These are phyloP conservation scores for Brachyhypopomus gauderio DNA, from an alignment of 2,113 vertebrate species.

Conservation along the genomic window DNA sequence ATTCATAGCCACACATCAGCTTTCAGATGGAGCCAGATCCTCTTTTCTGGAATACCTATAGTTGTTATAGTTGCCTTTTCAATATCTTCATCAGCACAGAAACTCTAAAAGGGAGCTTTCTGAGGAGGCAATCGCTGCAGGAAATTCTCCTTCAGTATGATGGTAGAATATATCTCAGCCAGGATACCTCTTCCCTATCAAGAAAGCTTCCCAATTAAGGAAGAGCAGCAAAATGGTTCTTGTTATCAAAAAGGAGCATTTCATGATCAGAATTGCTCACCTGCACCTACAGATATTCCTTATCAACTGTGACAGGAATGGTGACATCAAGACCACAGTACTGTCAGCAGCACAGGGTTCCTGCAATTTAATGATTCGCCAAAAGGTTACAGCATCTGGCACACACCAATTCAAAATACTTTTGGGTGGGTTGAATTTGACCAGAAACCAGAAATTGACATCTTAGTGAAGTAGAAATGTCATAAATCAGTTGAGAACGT, in stretches of 20 bases:
- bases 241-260: background rate
- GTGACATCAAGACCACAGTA: background rate
- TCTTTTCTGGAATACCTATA: background rate
- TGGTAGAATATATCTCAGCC: background rate
- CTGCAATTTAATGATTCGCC: no score
- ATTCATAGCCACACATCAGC: background rate
- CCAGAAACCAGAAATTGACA: background rate
- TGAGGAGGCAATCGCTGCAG: background rate
- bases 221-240: background rate
- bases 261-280: background rate
- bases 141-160: background rate
- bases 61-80: background rate
- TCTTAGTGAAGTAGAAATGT: background rate
- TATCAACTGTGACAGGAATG: background rate
- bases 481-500: background rate
- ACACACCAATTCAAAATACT: background rate
- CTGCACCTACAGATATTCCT: background rate
- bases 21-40: background rate
- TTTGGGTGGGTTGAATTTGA: background rate
- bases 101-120: background rate
- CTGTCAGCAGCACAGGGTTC: background rate
- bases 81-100: background rate
- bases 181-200: background rate
- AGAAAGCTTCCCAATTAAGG: background rate
- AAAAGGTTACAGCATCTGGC: background rate